Percentiles rank a stretch among this genome's conserved stretches.
Conservation (phyloP, 23 tunicate genomes). For the Oikopleura dioica region DNA sequence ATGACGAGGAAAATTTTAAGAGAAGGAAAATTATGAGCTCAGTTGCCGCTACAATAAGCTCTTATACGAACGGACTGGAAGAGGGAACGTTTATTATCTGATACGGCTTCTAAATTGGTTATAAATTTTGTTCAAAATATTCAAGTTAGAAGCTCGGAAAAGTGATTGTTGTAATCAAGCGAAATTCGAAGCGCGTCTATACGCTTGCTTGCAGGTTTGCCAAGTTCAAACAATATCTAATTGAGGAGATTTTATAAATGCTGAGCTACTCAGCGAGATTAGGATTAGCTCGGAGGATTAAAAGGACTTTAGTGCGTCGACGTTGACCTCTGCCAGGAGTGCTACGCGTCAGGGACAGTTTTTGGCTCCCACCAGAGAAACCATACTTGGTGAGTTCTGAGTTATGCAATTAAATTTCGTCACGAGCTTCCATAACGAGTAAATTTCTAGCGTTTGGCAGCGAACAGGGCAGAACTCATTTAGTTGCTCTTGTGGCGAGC, state of each 20-base stretch:
- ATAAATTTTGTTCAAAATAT: not conserved
- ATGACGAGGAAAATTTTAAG: too few relatives aligned
- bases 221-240: too few relatives aligned
- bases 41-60: too few relatives aligned
- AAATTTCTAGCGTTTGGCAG: conserved; percentile 7
- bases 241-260: too few relatives aligned
- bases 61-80: not conserved
- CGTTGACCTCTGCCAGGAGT: conserved; percentile 6
- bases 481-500: conserved; percentile 3
- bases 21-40: too few relatives aligned
- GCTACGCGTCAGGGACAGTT: not conserved
- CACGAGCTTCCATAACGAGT: too few relatives aligned
- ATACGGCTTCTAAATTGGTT: not conserved
- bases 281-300: too few relatives aligned
- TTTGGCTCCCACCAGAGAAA: not conserved
- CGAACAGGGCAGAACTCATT: not conserved
- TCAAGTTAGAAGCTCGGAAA: not conserved
- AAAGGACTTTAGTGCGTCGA: too few relatives aligned
- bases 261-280: too few relatives aligned
- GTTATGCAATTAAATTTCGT: too few relatives aligned
- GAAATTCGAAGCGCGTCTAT: not conserved
- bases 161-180: conserved; percentile 8
- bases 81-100: not conserved
- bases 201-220: conserved; percentile 1
- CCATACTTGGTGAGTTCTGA: conserved; percentile 9